phyloP scores from a whole-genome alignment of 2,113 vertebrate genomes.

The Nycticebus coucang region DNA sequence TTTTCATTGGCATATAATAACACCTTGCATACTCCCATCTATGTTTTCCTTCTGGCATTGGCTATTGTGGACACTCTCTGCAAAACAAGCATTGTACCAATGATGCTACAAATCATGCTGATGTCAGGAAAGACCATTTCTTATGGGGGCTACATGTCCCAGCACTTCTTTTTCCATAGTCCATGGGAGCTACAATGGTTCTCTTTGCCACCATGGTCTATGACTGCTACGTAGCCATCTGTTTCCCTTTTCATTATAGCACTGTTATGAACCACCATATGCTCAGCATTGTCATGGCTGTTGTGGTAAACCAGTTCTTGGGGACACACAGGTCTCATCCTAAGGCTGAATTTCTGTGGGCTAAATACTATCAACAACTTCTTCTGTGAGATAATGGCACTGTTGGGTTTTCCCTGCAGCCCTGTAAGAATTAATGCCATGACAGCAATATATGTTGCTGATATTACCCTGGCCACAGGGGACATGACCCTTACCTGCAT shows the following conservation, averaged over 20 bases:
- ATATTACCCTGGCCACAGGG: slow-evolving; percentile 74
- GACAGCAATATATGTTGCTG: slow-evolving; percentile 72
- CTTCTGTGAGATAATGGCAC: slow-evolving; percentile 79
- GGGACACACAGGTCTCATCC: slow-evolving; percentile 75
- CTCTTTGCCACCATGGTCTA: slow-evolving; percentile 81
- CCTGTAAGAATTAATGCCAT: slow-evolving; percentile 72
- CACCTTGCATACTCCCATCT: slow-evolving; percentile 66
- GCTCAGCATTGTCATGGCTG: slow-evolving; percentile 59
- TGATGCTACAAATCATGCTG: slow-evolving; percentile 66
- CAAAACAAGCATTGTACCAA: slow-evolving; percentile 63
- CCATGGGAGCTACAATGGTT: slow-evolving; percentile 74
- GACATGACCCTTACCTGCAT: slow-evolving; percentile 75
- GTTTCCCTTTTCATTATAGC: slow-evolving; percentile 70
- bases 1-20: slow-evolving; percentile 52
- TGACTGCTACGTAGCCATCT: slow-evolving; percentile 75
- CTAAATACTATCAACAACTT: slow-evolving; percentile 78
- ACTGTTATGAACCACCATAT: slow-evolving; percentile 68
- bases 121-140: slow-evolving; percentile 60
- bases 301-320: slow-evolving; percentile 70
- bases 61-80: slow-evolving; percentile 67
- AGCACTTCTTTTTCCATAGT: slow-evolving; percentile 79
- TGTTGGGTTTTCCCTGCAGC: slow-evolving; percentile 78
- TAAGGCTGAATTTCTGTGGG: slow-evolving; percentile 75
- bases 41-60: slow-evolving; percentile 60
- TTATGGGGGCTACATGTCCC: slow-evolving; percentile 66